These are phyloP conservation scores for human (Homo sapiens) DNA, from an alignment of 2,113 vertebrate genomes.

Conservation along the genomic window DNA sequence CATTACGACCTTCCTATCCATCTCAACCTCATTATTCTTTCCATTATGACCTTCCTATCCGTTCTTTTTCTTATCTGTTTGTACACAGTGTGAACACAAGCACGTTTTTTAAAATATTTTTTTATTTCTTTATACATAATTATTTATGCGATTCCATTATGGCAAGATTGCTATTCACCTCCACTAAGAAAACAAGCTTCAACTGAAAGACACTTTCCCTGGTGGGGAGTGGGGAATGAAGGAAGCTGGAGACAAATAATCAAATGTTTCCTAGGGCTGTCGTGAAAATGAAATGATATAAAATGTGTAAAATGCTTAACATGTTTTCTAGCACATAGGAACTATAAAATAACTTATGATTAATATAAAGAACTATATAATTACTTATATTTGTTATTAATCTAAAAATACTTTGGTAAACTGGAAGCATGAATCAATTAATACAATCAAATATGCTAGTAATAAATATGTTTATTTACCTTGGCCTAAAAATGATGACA, in stretches of 20 bases:
- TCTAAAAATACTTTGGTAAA: not conserved
- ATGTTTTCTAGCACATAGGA: not conserved
- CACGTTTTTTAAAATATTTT: not conserved
- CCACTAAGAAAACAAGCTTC: not conserved
- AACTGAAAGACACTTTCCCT: not conserved
- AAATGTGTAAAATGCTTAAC: not conserved
- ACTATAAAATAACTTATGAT: not conserved
- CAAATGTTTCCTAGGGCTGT: not conserved
- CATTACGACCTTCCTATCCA: not conserved
- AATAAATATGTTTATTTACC: not conserved
- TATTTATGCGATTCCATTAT: not conserved
- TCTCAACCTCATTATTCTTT: not conserved
- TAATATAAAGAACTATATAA: not conserved
- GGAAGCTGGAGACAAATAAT: not conserved
- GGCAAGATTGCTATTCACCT: not conserved
- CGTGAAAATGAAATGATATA: not conserved
- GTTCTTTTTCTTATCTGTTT: not conserved
- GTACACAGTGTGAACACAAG: not conserved
- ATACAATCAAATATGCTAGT: not conserved
- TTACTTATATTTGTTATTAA: not conserved
- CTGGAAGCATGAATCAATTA: not conserved
- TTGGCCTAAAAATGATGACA: not conserved
- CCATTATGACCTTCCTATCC: not conserved
- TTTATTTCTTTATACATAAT: not conserved
- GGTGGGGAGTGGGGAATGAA: not conserved